Percentiles rank a stretch among this genome's conserved stretches.
Conservation (phyloP, 2,113 vertebrate species). For the Astur gentilis region DNA sequence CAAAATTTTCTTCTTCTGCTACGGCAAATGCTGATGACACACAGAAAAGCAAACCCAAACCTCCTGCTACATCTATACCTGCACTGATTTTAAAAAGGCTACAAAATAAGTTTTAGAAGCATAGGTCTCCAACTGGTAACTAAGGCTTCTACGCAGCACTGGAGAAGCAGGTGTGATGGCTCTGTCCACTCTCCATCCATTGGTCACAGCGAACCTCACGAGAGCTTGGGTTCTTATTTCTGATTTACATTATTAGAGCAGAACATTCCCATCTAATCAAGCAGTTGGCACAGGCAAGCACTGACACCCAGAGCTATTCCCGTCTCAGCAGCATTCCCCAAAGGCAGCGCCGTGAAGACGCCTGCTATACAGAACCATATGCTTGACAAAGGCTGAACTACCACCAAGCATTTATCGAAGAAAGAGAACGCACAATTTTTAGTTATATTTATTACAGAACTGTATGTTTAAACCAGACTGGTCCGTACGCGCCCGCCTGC, state of each 20-base stretch:
- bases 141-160: neutral
- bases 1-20: neutral
- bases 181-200: neutral
- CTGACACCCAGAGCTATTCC: conserved; percentile 1
- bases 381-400: neutral
- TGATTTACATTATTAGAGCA: conserved; percentile 22
- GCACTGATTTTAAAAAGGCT: neutral
- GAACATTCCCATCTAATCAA: conserved; percentile 33
- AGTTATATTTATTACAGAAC: neutral
- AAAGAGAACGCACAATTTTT: neutral
- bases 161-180: neutral
- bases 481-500: neutral
- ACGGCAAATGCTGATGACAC: neutral
- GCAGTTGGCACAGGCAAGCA: conserved; percentile 8
- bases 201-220: neutral
- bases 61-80: neutral
- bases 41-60: neutral
- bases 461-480: neutral
- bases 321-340: conserved; percentile 4
- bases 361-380: conserved; percentile 7
- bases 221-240: neutral
- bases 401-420: neutral
- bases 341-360: neutral
- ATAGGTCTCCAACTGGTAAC: neutral
- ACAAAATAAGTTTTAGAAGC: neutral